phyloP scores from a whole-genome alignment of 2,797 vertebrate genomes.

The Rhinella marina region DNA sequence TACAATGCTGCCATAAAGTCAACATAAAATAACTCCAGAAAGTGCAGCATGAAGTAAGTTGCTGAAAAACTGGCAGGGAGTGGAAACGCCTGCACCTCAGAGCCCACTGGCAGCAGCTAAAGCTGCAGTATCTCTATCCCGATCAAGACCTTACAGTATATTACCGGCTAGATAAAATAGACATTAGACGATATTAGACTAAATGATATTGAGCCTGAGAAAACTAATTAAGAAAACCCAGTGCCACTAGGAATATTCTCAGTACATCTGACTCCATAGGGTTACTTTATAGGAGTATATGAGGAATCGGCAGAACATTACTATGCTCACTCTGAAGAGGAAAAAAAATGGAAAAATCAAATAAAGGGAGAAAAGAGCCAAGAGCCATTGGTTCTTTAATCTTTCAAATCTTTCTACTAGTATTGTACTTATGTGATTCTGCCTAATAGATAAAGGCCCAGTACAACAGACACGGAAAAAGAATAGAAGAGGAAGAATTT shows the following conservation, averaged over 20 bases:
- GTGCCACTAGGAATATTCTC: conserved; percentile 77
- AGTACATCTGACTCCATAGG: conserved; percentile 69
- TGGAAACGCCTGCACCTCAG: neutral
- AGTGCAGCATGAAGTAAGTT: too few relatives aligned
- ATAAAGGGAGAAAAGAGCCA: conserved; percentile 56
- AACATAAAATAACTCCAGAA: too few relatives aligned
- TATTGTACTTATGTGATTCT: conserved; percentile 31
- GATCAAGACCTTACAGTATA: conserved; percentile 57
- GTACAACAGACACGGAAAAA: neutral
- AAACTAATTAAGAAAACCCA: conserved; percentile 82
- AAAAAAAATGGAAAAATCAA: conserved; percentile 73
- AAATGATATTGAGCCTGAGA: conserved; percentile 85
- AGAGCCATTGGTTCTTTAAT: conserved; percentile 15
- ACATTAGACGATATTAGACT: conserved; percentile 82
- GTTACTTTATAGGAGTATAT: conserved; percentile 79
- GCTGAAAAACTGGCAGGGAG: too few relatives aligned
- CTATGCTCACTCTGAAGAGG: conserved; percentile 69
- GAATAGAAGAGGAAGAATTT: too few relatives aligned
- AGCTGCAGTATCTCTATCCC: neutral
- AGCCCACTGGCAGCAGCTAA: neutral
- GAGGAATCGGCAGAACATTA: conserved; percentile 78
- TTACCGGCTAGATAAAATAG: conserved; percentile 80
- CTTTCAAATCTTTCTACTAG: conserved; percentile 25
- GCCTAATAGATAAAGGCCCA: neutral
- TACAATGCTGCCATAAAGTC: too few relatives aligned